These are phyloP conservation scores for Heliconius hortense DNA, from an alignment of 2,888 invertebrate genomes.

Conservation along the genomic window DNA sequence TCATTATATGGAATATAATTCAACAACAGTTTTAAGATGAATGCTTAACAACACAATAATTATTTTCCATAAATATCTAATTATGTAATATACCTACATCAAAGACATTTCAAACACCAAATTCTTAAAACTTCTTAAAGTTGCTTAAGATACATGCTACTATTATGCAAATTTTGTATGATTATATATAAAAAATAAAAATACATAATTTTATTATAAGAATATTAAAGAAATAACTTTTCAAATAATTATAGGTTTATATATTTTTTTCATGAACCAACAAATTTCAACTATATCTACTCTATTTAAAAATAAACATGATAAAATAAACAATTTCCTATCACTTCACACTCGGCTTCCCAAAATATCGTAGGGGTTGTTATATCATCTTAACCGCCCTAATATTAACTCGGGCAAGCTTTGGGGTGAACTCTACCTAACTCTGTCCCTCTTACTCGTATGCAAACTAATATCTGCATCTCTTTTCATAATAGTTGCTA, in stretches of 20 bases:
- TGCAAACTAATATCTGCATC: conserved; percentile 44
- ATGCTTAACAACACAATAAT: neutral
- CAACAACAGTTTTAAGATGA: neutral
- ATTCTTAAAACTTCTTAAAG: too few relatives aligned
- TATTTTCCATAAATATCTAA: neutral
- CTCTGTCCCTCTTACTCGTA: conserved; percentile 51
- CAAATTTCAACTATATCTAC: neutral
- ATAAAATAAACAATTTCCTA: conserved; percentile 63
- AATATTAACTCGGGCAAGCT: conserved; percentile 60
- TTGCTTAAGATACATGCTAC: too few relatives aligned
- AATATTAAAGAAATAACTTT: too few relatives aligned
- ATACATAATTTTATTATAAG: too few relatives aligned
- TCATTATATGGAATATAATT: neutral
- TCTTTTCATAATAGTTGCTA: conserved; percentile 63
- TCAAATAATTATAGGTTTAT: too few relatives aligned
- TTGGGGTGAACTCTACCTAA: conserved; percentile 61
- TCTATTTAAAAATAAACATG: conserved; percentile 18
- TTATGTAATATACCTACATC: neutral
- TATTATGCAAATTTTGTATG: too few relatives aligned
- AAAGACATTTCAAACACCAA: neutral
- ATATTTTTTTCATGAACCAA: too few relatives aligned
- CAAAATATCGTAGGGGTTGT: conserved; percentile 59
- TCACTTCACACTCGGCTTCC: conserved; percentile 69
- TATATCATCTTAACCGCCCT: conserved; percentile 58
- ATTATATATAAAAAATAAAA: too few relatives aligned